These are phyloP conservation scores for Philaethria dido DNA, from an alignment of 2,888 invertebrate species.

Conservation along the genomic window DNA sequence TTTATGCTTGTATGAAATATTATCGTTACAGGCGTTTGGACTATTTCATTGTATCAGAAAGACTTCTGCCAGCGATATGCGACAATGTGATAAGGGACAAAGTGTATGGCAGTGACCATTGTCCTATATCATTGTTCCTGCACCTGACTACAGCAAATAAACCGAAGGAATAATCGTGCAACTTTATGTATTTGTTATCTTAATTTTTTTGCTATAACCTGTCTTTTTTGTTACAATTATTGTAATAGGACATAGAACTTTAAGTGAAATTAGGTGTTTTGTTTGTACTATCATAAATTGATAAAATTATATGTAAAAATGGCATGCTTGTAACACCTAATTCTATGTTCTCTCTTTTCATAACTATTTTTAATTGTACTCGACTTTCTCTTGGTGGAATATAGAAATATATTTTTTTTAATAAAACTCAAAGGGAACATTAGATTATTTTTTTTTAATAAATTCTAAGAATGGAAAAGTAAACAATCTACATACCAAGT, in stretches of 20 bases:
- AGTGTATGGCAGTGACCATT: constrained; percentile 97
- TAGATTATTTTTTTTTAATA: background rate
- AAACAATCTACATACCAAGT: background rate
- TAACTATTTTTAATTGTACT: constrained; percentile 4
- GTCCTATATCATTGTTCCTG: constrained; percentile 93
- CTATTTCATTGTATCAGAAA: constrained; percentile 95
- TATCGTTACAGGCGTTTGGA: constrained; percentile 93
- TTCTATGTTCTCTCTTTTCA: constrained; percentile 5
- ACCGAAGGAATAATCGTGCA: constrained; percentile 64
- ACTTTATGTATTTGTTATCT: background rate
- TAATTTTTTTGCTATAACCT: background rate
- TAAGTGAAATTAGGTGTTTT: constrained; percentile 8
- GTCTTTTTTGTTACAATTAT: background rate
- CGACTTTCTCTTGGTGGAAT: constrained; percentile 15
- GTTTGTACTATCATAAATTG: too few species aligned
- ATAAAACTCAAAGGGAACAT: constrained; percentile 1
- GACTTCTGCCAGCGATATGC: constrained; percentile 89
- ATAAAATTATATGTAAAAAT: background rate
- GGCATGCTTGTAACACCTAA: background rate
- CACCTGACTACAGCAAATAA: constrained; percentile 78
- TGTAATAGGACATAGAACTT: constrained; percentile 3
- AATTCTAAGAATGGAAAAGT: background rate
- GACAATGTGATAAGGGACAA: constrained; percentile 92
- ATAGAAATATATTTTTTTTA: background rate
- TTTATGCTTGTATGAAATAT: too few species aligned